Conservation (phyloP, 1,140 invertebrate genomes). For the Brevipalpus yothersi region DNA sequence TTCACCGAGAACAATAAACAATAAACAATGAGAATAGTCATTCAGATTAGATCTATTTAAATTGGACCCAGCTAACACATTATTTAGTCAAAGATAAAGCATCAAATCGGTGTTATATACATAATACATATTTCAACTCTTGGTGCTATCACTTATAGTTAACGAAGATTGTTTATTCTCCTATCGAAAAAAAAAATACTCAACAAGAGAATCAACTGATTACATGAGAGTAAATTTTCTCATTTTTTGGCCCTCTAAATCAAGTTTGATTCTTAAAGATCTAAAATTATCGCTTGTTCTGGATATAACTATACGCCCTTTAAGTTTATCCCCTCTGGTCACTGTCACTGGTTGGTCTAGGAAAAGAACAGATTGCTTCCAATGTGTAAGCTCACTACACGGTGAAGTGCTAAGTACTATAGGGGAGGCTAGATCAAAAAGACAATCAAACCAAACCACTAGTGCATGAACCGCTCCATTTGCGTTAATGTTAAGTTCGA, state of each 20-base stretch:
- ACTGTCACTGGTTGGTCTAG: conserved; percentile 43
- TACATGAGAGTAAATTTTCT: not conserved
- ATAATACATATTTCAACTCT: too few relatives aligned
- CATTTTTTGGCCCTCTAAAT: not conserved
- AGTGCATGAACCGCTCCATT: conserved; percentile 58
- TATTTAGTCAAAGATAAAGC: too few relatives aligned
- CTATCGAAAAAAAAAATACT: too few relatives aligned
- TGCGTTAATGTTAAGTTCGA: conserved; percentile 36
- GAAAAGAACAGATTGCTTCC: conserved; percentile 93
- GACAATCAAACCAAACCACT: conserved; percentile 78
- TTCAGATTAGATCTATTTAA: not conserved
- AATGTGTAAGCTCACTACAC: conserved; percentile 52
- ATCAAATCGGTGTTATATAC: too few relatives aligned
- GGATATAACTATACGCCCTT: not conserved
- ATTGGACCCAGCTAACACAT: too few relatives aligned
- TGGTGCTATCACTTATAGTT: too few relatives aligned
- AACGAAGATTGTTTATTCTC: too few relatives aligned
- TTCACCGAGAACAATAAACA: too few relatives aligned
- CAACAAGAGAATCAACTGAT: too few relatives aligned
- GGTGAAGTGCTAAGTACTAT: conserved; percentile 32
- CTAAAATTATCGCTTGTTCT: conserved; percentile 1
- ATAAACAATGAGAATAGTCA: too few relatives aligned
- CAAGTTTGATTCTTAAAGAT: not conserved
- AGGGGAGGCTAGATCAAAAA: conserved; percentile 33
- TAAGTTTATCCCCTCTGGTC: conserved; percentile 31